Evolutionary conservation across 2,797 vertebrate species (phyloP).

Genomic region (Sebastiscus albofasciatus): DNA sequence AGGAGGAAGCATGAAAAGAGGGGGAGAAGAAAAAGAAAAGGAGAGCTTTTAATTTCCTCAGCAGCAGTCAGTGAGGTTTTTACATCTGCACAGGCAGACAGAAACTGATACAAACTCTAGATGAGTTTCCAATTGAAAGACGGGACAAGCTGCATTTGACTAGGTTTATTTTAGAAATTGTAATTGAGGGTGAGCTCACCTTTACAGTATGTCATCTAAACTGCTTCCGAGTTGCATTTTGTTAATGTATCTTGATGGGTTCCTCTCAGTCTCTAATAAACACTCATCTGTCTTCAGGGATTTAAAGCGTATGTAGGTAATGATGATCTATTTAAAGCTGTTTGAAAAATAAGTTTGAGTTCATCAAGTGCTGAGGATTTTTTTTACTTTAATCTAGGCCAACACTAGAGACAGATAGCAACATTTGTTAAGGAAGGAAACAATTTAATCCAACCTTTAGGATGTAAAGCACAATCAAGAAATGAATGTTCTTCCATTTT

Average conservation of each 20-base stretch:
- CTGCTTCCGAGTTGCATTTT: neutral
- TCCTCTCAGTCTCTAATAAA: neutral
- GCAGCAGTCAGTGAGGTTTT: slow-evolving; percentile 30
- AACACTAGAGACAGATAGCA: neutral
- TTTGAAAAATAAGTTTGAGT: slow-evolving; percentile 12
- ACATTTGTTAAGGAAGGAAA: neutral
- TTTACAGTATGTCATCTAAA: neutral
- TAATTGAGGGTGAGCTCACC: neutral
- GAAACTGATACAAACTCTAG: slow-evolving; percentile 5
- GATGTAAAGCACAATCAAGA: slow-evolving; percentile 3
- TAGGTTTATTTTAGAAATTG: neutral
- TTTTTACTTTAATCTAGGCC: slow-evolving; percentile 33
- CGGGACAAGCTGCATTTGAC: neutral
- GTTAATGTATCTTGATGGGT: neutral
- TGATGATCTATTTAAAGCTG: slow-evolving; percentile 7
- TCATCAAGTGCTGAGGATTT: slow-evolving; percentile 9
- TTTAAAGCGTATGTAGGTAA: neutral
- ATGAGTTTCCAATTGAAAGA: slow-evolving; percentile 12
- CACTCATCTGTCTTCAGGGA: neutral
- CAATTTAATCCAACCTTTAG: neutral
- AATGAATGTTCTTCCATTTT: neutral
- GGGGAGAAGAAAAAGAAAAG: slow-evolving; percentile 6
- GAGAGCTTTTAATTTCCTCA: slow-evolving; percentile 60
- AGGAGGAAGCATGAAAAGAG: neutral
- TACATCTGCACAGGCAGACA: slow-evolving; percentile 23